Conservation (phyloP, 2,113 vertebrate species). For the Muntiacus muntjak region DNA sequence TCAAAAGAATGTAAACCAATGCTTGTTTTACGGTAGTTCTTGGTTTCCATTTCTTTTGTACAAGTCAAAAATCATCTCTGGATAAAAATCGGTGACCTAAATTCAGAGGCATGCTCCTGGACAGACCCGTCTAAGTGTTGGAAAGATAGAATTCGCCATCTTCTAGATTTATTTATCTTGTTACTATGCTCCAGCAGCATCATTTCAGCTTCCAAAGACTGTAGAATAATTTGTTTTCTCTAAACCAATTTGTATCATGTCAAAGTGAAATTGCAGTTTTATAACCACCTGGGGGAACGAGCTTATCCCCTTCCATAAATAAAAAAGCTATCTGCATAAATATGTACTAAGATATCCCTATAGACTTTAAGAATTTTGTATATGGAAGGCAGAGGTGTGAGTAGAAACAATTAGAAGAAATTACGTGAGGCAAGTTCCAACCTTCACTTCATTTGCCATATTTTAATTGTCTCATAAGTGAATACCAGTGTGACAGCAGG, state of each 20-base stretch:
- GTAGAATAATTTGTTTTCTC: slow-evolving; percentile 82
- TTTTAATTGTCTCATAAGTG: slow-evolving; percentile 44
- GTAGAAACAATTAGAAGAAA: slow-evolving; percentile 38
- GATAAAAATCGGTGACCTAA: slow-evolving; percentile 53
- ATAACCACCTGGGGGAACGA: slow-evolving; percentile 72
- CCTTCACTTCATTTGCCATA: background rate
- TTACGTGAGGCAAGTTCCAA: background rate
- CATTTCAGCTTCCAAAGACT: slow-evolving; percentile 74
- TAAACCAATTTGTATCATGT: slow-evolving; percentile 82
- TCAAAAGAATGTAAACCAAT: slow-evolving; percentile 25
- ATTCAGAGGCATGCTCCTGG: slow-evolving; percentile 61
- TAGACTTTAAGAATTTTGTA: slow-evolving; percentile 60
- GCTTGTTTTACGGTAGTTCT: background rate
- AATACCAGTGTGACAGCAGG: background rate
- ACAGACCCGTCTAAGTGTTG: background rate
- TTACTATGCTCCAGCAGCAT: slow-evolving; percentile 33
- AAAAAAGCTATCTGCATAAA: slow-evolving; percentile 79
- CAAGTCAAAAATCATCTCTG: slow-evolving; percentile 45
- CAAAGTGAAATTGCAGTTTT: slow-evolving; percentile 80
- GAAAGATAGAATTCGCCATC: slow-evolving; percentile 59
- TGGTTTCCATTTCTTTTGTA: slow-evolving; percentile 28
- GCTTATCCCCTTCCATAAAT: slow-evolving; percentile 78
- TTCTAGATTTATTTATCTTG: slow-evolving; percentile 57
- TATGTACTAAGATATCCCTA: slow-evolving; percentile 67
- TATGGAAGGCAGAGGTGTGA: background rate